These are phyloP conservation scores for Chondrilla cf. caribensis DNA, from an alignment of 37 sponge, comb jelly and placozoan genomes.

Conservation along the genomic window DNA sequence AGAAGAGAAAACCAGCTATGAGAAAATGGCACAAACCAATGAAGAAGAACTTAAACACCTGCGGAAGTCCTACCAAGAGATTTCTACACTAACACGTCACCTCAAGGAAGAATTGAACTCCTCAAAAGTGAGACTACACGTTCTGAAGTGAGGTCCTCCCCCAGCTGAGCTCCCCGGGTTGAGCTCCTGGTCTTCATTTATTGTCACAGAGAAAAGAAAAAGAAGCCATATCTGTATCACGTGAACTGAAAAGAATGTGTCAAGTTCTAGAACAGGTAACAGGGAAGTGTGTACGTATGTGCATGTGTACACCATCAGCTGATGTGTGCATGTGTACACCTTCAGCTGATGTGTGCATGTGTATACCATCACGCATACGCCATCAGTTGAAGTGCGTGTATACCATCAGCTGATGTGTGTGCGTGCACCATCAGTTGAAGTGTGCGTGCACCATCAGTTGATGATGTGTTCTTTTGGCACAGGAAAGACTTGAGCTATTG, in stretches of 20 bases:
- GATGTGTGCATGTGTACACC: not conserved
- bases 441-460: not conserved
- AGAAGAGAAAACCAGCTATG: constrained; percentile 61
- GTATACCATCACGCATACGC: not conserved
- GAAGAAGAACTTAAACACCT: constrained; percentile 40
- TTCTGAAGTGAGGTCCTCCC: too few species aligned
- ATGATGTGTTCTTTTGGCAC: not conserved
- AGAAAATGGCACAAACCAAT: constrained; percentile 35
- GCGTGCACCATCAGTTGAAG: not conserved
- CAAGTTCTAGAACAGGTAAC: constrained; percentile 38
- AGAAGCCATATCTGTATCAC: not conserved
- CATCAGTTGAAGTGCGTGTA: not conserved
- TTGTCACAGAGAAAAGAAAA: not conserved
- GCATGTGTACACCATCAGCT: not conserved
- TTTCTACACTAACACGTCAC: not conserved
- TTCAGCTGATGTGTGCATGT: not conserved
- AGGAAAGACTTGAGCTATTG: not conserved
- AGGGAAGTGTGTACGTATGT: not conserved
- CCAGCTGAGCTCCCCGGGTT: too few species aligned
- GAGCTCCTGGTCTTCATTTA: too few species aligned
- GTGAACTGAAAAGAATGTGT: constrained; percentile 38
- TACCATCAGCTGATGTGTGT: not conserved
- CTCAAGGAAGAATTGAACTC: not conserved
- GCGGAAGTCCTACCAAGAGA: constrained; percentile 39
- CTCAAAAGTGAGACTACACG: constrained; percentile 2